These are phyloP conservation scores for Cecidostiba fungosa DNA, from an alignment of 2,888 invertebrate species.

Conservation along the genomic window DNA sequence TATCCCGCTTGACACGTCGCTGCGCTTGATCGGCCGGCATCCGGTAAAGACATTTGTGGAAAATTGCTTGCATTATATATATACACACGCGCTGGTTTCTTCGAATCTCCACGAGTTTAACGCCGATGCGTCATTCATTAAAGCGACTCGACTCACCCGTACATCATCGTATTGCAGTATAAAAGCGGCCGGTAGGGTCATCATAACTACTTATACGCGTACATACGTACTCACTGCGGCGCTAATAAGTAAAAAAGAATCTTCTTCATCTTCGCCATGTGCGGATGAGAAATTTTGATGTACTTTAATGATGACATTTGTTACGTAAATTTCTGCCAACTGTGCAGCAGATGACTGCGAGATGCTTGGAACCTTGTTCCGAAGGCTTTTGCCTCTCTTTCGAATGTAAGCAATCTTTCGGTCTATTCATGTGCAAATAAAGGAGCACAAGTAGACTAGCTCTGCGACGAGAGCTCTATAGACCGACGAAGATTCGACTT, in stretches of 20 bases:
- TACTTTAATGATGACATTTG: no score
- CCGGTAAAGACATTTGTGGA: slow-evolving; percentile 39
- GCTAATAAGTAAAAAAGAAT: neutral
- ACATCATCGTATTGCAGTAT: slow-evolving; percentile 23
- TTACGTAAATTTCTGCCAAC: neutral
- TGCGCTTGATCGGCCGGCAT: slow-evolving; percentile 1
- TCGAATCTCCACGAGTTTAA: slow-evolving; percentile 30
- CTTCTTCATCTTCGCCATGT: neutral
- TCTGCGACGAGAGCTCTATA: neutral
- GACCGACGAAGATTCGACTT: neutral
- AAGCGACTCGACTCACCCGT: slow-evolving; percentile 6
- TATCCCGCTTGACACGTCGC: neutral
- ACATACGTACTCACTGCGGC: neutral
- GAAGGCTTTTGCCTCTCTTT: neutral
- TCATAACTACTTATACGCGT: slow-evolving; percentile 5
- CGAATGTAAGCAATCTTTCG: neutral
- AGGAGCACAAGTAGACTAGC: neutral
- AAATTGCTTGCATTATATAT: slow-evolving; percentile 33
- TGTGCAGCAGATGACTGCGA: neutral
- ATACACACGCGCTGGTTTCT: slow-evolving; percentile 9
- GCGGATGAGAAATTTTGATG: neutral
- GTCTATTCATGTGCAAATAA: neutral
- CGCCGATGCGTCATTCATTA: slow-evolving; percentile 50
- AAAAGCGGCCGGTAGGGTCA: neutral
- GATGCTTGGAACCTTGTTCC: neutral